Evolutionary conservation across 1,140 invertebrate species (phyloP), one percentile per base, ranked within the genome.

Genomic region (Rhopalosiphum maidis): DNA sequence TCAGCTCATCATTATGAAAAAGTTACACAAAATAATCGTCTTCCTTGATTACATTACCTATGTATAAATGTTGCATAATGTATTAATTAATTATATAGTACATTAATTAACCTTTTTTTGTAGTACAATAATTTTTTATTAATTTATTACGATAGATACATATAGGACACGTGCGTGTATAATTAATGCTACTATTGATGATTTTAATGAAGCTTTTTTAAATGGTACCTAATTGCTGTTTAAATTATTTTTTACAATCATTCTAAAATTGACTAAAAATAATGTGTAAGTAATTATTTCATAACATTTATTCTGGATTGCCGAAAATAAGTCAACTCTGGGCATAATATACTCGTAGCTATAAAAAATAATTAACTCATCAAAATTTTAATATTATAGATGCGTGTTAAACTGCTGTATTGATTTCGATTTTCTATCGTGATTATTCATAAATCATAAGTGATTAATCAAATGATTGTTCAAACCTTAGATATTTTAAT

Each of bases 1-100:
- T 90, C 88, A 90, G 21, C 18, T 55, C 21, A 60, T 90, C 21
- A 60, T 90, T 35, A 90, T 41, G 23, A 54, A 54, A 90, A 88
- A 37, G n/a, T 22, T 51, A 88, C 87, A 35, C 46, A 48, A 23
- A 88, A 88, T 86, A 43, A 41, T 85, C 83, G 43, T 54, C 21
- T 88, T 88, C 48, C 48, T 51, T 46, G 46, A 51, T 88, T 23
- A 51, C n/a, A 51, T 46, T 87, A 86, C 41, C n/a, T 37, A 85
- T 43, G 8, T 85, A 41, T 85, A 43, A 41, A 85, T 85, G 9
- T 85, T 85, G 23, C 22, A 41, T 41, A 85, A 85, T 85, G 30
- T 68, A 68, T 68, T 68, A 68, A 68, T 68, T 37, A 85, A 85
- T 85, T 85, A 3, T 41, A 41, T 85, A 37, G 3, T 85, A 41